Evolutionary conservation across 2,888 invertebrate genomes (phyloP).

Genomic region (Drosophila conformis): DNA sequence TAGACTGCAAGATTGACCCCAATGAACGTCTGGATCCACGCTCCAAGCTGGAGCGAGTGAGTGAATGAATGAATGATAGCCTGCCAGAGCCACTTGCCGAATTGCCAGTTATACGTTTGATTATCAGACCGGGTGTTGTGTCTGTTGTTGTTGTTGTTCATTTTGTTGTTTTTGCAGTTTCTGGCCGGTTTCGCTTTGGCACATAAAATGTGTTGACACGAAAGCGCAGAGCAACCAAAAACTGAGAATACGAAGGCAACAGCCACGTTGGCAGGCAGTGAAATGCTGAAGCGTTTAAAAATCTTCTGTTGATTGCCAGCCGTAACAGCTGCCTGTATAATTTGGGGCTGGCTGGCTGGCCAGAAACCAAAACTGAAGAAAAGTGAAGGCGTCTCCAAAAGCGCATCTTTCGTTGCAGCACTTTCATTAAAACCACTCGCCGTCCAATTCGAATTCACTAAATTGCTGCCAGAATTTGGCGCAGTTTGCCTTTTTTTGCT

Average conservation of each 20-base stretch:
- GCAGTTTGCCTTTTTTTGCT: constrained; percentile 25
- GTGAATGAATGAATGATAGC: constrained; percentile 59
- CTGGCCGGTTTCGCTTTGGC: constrained; percentile 41
- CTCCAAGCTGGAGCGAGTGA: constrained; percentile 26
- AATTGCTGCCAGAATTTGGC: constrained; percentile 49
- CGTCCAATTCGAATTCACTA: constrained; percentile 49
- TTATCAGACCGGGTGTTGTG: constrained; percentile 44
- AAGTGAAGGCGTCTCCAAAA: constrained; percentile 74
- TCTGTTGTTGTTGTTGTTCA: constrained; percentile 1
- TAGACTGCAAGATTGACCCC: constrained; percentile 49
- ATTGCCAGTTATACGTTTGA: constrained; percentile 54
- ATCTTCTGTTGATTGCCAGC: constrained; percentile 66
- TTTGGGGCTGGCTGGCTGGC: constrained; percentile 43
- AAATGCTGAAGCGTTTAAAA: constrained; percentile 46
- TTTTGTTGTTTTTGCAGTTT: constrained; percentile 16
- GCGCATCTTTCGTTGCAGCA: constrained; percentile 57
- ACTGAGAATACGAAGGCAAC: constrained; percentile 32
- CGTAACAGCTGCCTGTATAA: constrained; percentile 69
- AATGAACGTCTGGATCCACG: constrained; percentile 20
- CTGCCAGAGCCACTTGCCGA: constrained; percentile 54
- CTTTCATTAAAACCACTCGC: constrained; percentile 48
- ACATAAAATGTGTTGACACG: constrained; percentile 74
- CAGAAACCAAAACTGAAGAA: constrained; percentile 38
- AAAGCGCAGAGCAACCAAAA: constrained; percentile 50
- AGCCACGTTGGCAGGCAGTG: constrained; percentile 34